Conservation (phyloP, 2,113 vertebrate genomes). For the Trematocara nigrifrons region DNA sequence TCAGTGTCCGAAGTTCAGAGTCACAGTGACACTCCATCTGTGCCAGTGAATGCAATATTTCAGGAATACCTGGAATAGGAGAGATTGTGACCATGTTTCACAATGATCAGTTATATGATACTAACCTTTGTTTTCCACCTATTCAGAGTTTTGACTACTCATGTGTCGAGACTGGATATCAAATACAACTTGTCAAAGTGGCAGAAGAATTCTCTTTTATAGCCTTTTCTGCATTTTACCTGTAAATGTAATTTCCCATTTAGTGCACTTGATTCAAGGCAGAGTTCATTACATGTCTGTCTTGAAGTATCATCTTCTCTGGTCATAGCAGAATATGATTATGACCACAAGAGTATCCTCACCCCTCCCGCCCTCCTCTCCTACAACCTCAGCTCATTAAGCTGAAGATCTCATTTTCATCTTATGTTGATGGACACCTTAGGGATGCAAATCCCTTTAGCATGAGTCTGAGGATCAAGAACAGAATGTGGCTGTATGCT, state of each 20-base stretch:
- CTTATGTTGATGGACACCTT: conserved; percentile 12
- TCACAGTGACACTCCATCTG: background rate
- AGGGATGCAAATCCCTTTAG: background rate
- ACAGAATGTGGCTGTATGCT: background rate
- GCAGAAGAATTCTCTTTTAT: background rate
- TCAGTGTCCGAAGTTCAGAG: background rate
- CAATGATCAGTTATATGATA: background rate
- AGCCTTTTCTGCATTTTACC: background rate
- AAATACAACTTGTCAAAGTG: background rate
- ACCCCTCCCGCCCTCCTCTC: background rate
- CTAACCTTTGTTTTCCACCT: background rate
- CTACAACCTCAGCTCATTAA: background rate
- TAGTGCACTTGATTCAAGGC: background rate
- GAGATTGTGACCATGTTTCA: background rate
- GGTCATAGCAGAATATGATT: background rate
- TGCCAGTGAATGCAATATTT: background rate
- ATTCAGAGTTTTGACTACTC: background rate
- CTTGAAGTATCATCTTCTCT: background rate
- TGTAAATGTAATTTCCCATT: background rate
- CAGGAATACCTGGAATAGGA: background rate
- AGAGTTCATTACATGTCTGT: background rate
- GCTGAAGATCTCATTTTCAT: conserved; percentile 39
- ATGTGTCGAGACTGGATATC: background rate
- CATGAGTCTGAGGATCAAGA: background rate
- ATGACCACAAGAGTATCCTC: background rate